Conservation (phyloP, 2,797 vertebrate species). For the Darevskia nairensis region DNA sequence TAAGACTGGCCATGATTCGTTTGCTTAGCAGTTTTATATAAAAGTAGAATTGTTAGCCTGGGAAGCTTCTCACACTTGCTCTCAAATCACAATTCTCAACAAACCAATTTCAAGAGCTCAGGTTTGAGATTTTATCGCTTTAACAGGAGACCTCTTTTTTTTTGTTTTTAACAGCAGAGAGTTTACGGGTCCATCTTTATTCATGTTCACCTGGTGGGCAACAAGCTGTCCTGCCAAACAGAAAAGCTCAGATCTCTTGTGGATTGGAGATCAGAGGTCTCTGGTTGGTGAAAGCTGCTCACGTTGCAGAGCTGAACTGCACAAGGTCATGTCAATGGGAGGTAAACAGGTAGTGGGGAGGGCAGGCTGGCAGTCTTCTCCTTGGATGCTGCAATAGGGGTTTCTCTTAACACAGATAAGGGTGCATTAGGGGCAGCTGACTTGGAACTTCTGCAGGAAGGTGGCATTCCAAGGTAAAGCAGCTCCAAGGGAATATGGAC, state of each 20-base stretch:
- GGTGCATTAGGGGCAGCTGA: conserved; percentile 10
- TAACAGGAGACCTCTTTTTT: conserved; percentile 23
- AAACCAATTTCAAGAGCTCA: conserved; percentile 35
- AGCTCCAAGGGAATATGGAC: not conserved
- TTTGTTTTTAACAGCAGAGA: conserved; percentile 25
- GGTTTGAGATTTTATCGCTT: conserved; percentile 60
- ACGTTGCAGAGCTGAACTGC: conserved; percentile 34
- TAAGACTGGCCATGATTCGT: conserved; percentile 84
- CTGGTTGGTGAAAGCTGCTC: conserved; percentile 66
- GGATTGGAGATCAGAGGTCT: conserved; percentile 75
- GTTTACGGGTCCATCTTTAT: conserved; percentile 69
- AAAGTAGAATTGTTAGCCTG: conserved; percentile 64
- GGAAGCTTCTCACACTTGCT: conserved; percentile 41
- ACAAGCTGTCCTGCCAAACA: conserved; percentile 71
- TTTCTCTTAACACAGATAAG: conserved; percentile 44
- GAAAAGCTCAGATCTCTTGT: conserved; percentile 72
- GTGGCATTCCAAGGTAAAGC: not conserved
- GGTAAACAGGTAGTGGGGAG: conserved; percentile 61
- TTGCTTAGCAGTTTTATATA: conserved; percentile 77
- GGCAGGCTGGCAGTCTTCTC: not conserved
- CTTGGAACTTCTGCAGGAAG: conserved; percentile 22
- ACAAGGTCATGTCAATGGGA: conserved; percentile 52
- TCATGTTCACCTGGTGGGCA: conserved; percentile 69
- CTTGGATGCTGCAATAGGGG: not conserved
- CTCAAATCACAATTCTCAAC: conserved; percentile 51